Conservation (phyloP, 2,888 invertebrate species). For the Chesias legatella region DNA sequence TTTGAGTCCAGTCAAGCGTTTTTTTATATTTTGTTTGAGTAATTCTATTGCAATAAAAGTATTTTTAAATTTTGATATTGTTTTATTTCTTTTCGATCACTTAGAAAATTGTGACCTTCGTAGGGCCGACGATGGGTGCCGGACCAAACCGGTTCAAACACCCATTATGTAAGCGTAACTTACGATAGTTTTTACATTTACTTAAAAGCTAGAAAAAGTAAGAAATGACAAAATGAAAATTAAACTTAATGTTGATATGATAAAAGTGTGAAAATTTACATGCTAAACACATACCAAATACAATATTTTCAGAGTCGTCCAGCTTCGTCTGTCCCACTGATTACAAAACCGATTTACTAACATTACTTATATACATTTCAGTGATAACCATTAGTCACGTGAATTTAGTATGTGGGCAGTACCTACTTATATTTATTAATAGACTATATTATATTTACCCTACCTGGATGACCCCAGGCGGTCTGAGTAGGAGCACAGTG, state of each 20-base stretch:
- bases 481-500: too few relatives aligned
- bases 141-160: constrained; percentile 4
- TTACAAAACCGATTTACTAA: too few relatives aligned
- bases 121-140: constrained; percentile 3
- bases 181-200: constrained; percentile 11
- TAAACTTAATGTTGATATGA: neutral
- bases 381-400: too few relatives aligned
- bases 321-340: too few relatives aligned
- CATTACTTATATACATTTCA: too few relatives aligned
- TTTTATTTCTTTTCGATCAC: constrained; percentile 46
- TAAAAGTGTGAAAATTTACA: neutral
- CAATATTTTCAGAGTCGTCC: too few relatives aligned
- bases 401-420: too few relatives aligned
- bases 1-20: too few relatives aligned
- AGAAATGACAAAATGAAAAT: constrained; percentile 3
- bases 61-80: constrained; percentile 30
- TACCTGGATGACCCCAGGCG: too few relatives aligned
- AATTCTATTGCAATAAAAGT: constrained; percentile 14
- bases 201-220: neutral
- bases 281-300: constrained; percentile 6
- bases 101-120: constrained; percentile 41
- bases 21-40: neutral
- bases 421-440: too few relatives aligned
- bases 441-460: too few relatives aligned
- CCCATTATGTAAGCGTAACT: constrained; percentile 29